Evolutionary conservation across 2,888 invertebrate species (phyloP).

Genomic region (Athetis lepigone): DNA sequence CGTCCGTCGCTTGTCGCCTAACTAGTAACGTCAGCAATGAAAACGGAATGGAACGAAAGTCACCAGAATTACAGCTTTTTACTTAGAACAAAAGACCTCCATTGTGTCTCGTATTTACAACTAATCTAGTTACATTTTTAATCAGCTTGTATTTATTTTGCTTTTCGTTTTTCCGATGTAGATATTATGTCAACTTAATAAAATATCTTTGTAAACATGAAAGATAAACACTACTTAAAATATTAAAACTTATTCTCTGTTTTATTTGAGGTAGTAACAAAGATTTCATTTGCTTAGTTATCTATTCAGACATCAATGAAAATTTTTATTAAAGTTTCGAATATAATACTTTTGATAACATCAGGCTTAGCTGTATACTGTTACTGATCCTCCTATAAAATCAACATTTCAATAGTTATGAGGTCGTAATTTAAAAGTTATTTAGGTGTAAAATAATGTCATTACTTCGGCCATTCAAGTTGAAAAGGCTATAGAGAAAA

Average conservation of each 20-base stretch:
- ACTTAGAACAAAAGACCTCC: background rate
- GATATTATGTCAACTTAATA: background rate
- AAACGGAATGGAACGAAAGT: constrained; percentile 22
- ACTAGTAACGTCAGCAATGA: constrained; percentile 12
- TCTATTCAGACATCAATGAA: background rate
- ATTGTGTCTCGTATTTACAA: background rate
- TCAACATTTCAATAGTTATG: constrained; percentile 8
- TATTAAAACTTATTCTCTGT: background rate
- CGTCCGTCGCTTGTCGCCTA: constrained; percentile 19
- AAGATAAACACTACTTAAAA: background rate
- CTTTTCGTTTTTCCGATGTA: background rate
- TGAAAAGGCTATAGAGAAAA: constrained; percentile 1
- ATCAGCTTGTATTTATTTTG: background rate
- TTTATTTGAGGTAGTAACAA: background rate
- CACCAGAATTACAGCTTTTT: constrained; percentile 1
- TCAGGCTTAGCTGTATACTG: background rate
- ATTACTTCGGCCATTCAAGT: constrained; percentile 8
- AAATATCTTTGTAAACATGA: background rate
- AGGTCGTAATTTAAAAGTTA: constrained; percentile 14
- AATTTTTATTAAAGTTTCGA: background rate
- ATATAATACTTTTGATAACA: constrained; percentile 12
- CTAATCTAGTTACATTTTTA: too few species aligned
- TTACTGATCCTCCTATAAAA: background rate
- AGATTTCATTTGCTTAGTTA: background rate
- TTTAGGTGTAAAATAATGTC: constrained; percentile 9